Evolutionary conservation across 1,140 invertebrate genomes (phyloP).

Genomic region (Helicoverpa armigera): DNA sequence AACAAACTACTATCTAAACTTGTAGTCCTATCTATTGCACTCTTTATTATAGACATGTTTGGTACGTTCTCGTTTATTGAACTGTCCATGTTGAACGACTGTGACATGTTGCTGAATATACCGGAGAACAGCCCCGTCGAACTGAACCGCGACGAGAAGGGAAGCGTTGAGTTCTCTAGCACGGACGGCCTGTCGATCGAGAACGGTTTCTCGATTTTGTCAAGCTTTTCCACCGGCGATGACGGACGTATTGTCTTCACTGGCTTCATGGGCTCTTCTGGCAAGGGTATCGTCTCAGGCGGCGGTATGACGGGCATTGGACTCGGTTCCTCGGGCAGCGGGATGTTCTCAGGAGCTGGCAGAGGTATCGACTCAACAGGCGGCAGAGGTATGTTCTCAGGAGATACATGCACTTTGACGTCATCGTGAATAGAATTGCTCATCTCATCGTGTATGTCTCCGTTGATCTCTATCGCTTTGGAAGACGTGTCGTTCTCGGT

Average conservation of each 20-base stretch:
- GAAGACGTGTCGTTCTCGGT: constrained; percentile 73
- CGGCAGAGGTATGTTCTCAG: constrained; percentile 81
- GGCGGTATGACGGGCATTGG: constrained; percentile 67
- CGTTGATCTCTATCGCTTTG: constrained; percentile 72
- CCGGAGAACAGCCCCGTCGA: constrained; percentile 81
- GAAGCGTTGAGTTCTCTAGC: constrained; percentile 65
- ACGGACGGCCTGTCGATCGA: constrained; percentile 64
- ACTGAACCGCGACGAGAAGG: constrained; percentile 78
- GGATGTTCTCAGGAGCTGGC: constrained; percentile 76
- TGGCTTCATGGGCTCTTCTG: constrained; percentile 72
- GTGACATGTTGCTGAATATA: constrained; percentile 80
- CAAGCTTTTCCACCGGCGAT: constrained; percentile 48
- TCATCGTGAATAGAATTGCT: constrained; percentile 68
- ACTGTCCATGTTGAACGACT: constrained; percentile 69
- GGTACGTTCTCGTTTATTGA: constrained; percentile 80
- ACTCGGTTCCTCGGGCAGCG: constrained; percentile 76
- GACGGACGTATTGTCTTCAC: constrained; percentile 44
- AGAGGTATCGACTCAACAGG: constrained; percentile 76
- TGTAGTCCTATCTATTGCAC: constrained; percentile 85
- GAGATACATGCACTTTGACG: constrained; percentile 68
- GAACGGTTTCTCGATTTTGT: constrained; percentile 60
- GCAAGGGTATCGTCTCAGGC: constrained; percentile 77
- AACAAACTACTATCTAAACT: constrained; percentile 83
- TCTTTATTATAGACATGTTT: constrained; percentile 85
- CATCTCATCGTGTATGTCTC: constrained; percentile 74